Evolutionary conservation across 2,797 vertebrate genomes (phyloP).

Genomic region (Coreius guichenoti): DNA sequence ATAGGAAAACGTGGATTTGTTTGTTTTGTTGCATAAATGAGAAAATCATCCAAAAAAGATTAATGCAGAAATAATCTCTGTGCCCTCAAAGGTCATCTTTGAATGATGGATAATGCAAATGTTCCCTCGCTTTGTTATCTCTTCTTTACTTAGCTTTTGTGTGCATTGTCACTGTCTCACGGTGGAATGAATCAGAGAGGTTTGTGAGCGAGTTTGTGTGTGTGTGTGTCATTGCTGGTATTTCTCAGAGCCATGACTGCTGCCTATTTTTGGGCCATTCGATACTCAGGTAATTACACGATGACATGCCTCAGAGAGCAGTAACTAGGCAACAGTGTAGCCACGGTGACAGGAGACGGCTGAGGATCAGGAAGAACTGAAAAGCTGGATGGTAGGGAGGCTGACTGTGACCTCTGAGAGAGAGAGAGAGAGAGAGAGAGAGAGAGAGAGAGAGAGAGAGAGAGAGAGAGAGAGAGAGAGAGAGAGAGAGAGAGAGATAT

Average conservation of each 20-base stretch:
- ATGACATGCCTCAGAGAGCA: conserved; percentile 75
- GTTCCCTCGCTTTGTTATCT: conserved; percentile 20
- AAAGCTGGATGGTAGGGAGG: conserved; percentile 56
- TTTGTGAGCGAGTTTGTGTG: conserved; percentile 28
- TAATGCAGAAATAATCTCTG: conserved; percentile 3
- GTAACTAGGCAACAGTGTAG: conserved; percentile 81
- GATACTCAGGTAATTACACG: conserved; percentile 81
- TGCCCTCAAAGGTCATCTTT: conserved; percentile 11
- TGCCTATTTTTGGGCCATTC: conserved; percentile 69
- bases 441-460: not conserved
- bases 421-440: conserved; percentile 17
- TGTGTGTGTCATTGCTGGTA: conserved; percentile 53
- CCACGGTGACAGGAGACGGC: conserved; percentile 71
- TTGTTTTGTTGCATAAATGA: not conserved
- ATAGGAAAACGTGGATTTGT: conserved; percentile 9
- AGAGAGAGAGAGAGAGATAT: not conserved
- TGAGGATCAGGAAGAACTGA: conserved; percentile 63
- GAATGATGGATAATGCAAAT: conserved; percentile 26
- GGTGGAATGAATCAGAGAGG: conserved; percentile 47
- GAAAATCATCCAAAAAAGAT: not conserved
- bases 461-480: conserved; percentile 20
- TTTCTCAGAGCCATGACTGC: conserved; percentile 58
- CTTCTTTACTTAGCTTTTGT: conserved; percentile 28
- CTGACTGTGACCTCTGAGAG: conserved; percentile 47
- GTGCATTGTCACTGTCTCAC: conserved; percentile 51